A percentile compares a stretch with the other conserved stretches of the same genome.
phyloP scores from a whole-genome alignment of 2,888 invertebrate species.

The Caenorhabditis japonica region DNA sequence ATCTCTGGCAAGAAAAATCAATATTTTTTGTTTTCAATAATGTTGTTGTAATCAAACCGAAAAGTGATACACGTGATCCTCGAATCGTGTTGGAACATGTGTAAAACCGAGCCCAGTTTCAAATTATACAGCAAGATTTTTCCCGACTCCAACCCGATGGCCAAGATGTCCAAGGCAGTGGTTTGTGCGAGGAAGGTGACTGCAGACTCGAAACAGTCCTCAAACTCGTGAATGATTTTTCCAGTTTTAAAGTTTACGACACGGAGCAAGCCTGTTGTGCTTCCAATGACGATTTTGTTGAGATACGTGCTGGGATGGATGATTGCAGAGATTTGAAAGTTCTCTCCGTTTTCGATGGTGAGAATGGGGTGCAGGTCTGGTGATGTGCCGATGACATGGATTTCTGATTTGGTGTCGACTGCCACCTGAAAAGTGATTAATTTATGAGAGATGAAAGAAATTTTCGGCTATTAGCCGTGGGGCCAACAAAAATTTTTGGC shows the following conservation, averaged over 20 bases:
- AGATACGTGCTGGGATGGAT: slow-evolving; percentile 93
- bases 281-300: slow-evolving; percentile 83
- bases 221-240: slow-evolving; percentile 82
- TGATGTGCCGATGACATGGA: slow-evolving; percentile 63
- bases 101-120: slow-evolving; percentile 86
- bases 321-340: slow-evolving; percentile 86
- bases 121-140: slow-evolving; percentile 89
- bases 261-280: slow-evolving; percentile 65
- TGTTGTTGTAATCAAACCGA: too few relatives aligned
- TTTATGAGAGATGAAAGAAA: too few relatives aligned
- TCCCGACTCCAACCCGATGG: slow-evolving; percentile 88
- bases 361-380: slow-evolving; percentile 39
- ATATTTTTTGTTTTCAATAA: too few relatives aligned
- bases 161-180: slow-evolving; percentile 92
- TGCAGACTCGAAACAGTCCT: slow-evolving; percentile 81
- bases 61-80: slow-evolving; percentile 69
- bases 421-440: slow-evolving; percentile 35
- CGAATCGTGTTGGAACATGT: slow-evolving; percentile 89
- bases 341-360: slow-evolving; percentile 59
- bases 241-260: slow-evolving; percentile 72
- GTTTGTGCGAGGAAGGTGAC: slow-evolving; percentile 88
- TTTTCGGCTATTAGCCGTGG: too few relatives aligned
- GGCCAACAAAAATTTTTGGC: slow-evolving; percentile 2
- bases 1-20: slow-evolving; percentile 58
- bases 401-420: slow-evolving; percentile 61